Evolutionary conservation across 2,797 vertebrate genomes (phyloP).

Genomic region (Momotus momota): DNA sequence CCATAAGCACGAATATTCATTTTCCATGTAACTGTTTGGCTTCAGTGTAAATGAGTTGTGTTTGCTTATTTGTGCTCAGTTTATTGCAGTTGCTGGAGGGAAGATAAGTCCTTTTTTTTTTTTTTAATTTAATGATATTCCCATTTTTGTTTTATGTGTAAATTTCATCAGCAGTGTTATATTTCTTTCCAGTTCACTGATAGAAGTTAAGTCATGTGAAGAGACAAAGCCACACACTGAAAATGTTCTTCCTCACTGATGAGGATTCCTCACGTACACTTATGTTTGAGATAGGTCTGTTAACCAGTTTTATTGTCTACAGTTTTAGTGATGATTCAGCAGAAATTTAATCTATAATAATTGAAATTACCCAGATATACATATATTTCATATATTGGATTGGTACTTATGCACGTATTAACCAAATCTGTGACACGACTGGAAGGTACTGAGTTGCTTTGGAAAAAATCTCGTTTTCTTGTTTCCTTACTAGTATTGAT

Average conservation of each 20-base stretch:
- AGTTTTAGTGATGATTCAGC: neutral
- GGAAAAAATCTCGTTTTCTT: neutral
- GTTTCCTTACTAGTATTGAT: neutral
- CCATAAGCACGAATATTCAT: neutral
- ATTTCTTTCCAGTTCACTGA: neutral
- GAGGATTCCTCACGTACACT: neutral
- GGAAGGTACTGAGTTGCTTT: neutral
- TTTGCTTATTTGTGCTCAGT: neutral
- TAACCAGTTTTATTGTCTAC: neutral
- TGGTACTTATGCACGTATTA: neutral
- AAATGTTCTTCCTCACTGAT: neutral
- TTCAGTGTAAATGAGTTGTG: neutral
- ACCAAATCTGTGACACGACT: neutral
- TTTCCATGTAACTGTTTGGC: neutral
- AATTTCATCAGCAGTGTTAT: neutral
- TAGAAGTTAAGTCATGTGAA: neutral
- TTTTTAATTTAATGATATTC: neutral
- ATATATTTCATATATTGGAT: neutral
- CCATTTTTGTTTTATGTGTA: neutral
- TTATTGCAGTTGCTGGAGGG: neutral
- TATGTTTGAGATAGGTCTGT: neutral
- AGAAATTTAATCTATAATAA: neutral
- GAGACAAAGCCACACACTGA: neutral
- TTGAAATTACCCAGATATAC: neutral
- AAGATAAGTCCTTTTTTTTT: neutral